Conservation (phyloP, 2,113 vertebrate species). For the Heterocephalus glaber region DNA sequence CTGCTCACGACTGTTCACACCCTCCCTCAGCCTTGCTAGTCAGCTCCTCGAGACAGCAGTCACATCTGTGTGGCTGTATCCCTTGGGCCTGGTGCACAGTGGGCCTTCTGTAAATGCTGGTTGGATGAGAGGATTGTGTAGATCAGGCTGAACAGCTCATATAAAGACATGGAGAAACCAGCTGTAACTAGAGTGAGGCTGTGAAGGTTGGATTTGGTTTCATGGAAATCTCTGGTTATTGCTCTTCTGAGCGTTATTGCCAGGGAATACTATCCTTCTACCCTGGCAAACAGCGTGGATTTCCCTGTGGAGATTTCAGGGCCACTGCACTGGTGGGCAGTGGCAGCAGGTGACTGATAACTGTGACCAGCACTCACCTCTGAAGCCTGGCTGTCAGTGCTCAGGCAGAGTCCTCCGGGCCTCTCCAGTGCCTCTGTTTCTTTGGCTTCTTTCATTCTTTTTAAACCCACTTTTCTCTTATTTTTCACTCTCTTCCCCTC, state of each 20-base stretch:
- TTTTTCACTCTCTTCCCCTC: neutral
- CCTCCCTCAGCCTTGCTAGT: neutral
- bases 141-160: neutral
- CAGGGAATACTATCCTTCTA: neutral
- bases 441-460: neutral
- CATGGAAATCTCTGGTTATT: slow-evolving; percentile 14
- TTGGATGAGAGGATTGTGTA: slow-evolving; percentile 12
- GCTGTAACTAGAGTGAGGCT: neutral
- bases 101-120: neutral
- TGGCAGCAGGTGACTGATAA: neutral
- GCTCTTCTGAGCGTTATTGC: neutral
- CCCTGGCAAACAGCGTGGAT: neutral
- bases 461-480: neutral
- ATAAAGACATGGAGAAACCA: slow-evolving; percentile 28
- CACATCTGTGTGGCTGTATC: neutral
- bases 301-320: neutral
- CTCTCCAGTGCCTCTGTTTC: neutral
- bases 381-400: rapidly evolving
- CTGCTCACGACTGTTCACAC: neutral
- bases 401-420: neutral
- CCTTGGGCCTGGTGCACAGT: neutral
- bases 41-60: neutral
- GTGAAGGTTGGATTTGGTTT: slow-evolving; percentile 41
- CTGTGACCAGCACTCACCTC: rapidly evolving
- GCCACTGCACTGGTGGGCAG: neutral